A percentile compares a stretch with the other conserved stretches of the same genome.
Evolutionary conservation across 2,113 vertebrate species (phyloP).

Genomic region (Nannobrachium achirus): DNA sequence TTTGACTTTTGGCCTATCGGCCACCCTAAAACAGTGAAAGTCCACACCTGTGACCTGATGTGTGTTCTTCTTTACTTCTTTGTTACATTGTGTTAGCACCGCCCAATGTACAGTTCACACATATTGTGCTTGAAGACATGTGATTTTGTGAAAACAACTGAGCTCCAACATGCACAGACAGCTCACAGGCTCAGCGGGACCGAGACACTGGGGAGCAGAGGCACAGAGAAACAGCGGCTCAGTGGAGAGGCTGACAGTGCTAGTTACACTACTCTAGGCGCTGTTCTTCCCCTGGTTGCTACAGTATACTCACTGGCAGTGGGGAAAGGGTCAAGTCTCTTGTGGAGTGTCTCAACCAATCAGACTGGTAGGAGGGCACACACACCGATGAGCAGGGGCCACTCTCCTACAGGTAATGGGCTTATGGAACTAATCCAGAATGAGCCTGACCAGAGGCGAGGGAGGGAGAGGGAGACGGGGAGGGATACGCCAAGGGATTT

Average conservation of each 20-base stretch:
- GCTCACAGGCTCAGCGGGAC: constrained; percentile 27
- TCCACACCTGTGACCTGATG: no score
- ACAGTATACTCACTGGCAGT: background rate
- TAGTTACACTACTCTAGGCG: no score
- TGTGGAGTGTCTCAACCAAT: constrained; percentile 34
- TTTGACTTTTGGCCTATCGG: no score
- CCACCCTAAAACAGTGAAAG: no score
- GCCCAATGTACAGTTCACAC: no score
- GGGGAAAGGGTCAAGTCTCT: constrained; percentile 18
- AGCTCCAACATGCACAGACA: constrained; percentile 22
- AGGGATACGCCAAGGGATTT: background rate
- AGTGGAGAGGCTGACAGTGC: background rate
- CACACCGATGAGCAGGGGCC: constrained; percentile 40
- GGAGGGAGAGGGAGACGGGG: background rate
- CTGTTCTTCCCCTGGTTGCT: no score
- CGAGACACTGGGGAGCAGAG: constrained; percentile 22
- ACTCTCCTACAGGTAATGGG: constrained; percentile 60
- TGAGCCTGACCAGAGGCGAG: constrained; percentile 23
- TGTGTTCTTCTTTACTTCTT: no score
- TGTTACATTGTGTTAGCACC: no score
- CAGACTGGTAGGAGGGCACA: background rate
- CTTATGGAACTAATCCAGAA: constrained; percentile 64
- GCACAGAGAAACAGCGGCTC: constrained; percentile 17
- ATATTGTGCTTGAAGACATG: no score
- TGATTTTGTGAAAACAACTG: constrained; percentile 20